Conservation (phyloP, 1,140 invertebrate species). For the Conopomorpha cramerella region DNA sequence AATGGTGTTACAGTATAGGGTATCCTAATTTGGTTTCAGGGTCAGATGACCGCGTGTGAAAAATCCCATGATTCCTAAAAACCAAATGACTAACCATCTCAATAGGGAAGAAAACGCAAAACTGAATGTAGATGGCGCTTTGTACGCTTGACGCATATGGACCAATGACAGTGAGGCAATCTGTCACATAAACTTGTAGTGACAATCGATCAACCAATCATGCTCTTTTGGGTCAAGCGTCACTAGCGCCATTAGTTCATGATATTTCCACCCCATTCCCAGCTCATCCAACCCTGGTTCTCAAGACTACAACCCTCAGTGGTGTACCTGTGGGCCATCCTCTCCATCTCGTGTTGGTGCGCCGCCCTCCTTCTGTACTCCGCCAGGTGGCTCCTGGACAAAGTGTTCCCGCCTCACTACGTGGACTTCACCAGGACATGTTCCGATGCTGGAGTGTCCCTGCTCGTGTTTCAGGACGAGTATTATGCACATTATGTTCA, state of each 20-base stretch:
- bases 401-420: conserved; percentile 10
- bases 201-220: too few species aligned
- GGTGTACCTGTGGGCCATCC: conserved; percentile 26
- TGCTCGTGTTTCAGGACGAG: conserved; percentile 39
- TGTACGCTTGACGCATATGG: too few species aligned
- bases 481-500: conserved; percentile 42
- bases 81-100: too few species aligned
- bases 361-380: background rate
- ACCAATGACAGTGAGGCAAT: too few species aligned
- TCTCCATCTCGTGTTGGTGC: conserved; percentile 10
- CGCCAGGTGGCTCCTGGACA: conserved; percentile 10
- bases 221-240: too few species aligned
- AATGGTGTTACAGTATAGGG: too few species aligned
- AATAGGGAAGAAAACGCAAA: too few species aligned
- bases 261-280: conserved; percentile 3
- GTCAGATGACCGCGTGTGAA: too few species aligned
- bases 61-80: too few species aligned
- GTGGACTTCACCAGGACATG: conserved; percentile 19
- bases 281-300: conserved; percentile 23
- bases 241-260: conserved; percentile 6
- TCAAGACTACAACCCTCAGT: conserved; percentile 15
- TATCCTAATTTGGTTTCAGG: too few species aligned
- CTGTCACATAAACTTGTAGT: too few species aligned
- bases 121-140: too few species aligned
- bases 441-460: conserved; percentile 22